Base-by-base conservation (phyloP, 2,113 vertebrate genomes). In the Muntiacus reevesi region DNA sequence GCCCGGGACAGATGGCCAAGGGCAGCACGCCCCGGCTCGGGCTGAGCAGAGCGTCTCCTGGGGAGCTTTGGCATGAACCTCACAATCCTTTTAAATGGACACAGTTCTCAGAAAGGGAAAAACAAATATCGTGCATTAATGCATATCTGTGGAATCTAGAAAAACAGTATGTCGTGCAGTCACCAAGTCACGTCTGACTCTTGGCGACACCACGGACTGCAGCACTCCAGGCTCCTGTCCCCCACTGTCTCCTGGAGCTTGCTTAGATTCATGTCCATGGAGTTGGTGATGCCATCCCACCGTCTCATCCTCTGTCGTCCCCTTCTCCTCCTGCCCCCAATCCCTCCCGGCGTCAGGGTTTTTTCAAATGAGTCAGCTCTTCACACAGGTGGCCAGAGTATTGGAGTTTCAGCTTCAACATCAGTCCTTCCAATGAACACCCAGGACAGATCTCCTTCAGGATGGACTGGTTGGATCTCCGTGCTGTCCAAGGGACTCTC, bases 271-370 rank as follows among this genome's bases (percentile, higher is more conserved):
- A 43, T 13, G 36, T 43, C 36, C 1, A 0, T 2, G 1, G 36
- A 43, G 71, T 43, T 0, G 3, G 36, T 43, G 36, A 74, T 27
- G 36, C 36, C 71, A 25, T 25, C 19, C 23, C 9, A 43, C 6
- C 11, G 0, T 7, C 21, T 40, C 36, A 7, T 13, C 36, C 71
- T 74, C 71, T 19, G 36, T 6, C 1, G 0, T 25, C 71, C 36
- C 21, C 71, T 25, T 74, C 71, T 74, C 21, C 67, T 74, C 36
- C 21, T 0, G 2, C 71, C 21, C 7, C 43, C 71, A 2, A 12
- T 43, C 21, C 25, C 25, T 74, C 36, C 36, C 71, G 43, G 71
- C 21, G 25, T 6, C 21, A 13, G 36, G 21, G 21, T 74, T 21
- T 43, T 74, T 13, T 74, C 21, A 3, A 25, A 8, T 43, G 71